Percentiles rank a stretch among this genome's conserved stretches.
Conservation (phyloP, 2,888 invertebrate genomes). For the Catocala nupta region DNA sequence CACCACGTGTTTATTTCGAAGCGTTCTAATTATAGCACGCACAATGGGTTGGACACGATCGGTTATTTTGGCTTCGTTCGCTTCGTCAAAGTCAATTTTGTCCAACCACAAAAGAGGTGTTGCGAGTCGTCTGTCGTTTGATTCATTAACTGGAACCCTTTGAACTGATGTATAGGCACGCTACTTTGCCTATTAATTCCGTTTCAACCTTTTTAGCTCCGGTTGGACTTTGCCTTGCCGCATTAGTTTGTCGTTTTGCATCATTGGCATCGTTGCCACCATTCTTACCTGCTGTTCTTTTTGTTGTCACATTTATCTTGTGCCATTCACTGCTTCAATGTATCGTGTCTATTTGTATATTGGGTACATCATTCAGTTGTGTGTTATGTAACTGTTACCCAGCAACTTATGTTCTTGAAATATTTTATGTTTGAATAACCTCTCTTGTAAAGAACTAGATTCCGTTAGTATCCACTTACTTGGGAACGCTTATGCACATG, state of each 20-base stretch:
- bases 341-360: constrained; percentile 37
- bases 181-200: constrained; percentile 70
- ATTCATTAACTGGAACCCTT: constrained; percentile 83
- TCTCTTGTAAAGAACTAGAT: constrained; percentile 35
- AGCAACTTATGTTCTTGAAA: constrained; percentile 14
- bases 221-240: constrained; percentile 46
- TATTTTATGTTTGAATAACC: constrained; percentile 13
- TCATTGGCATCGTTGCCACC: constrained; percentile 59
- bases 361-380: constrained; percentile 30
- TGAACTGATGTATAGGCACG: constrained; percentile 80
- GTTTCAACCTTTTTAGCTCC: constrained; percentile 62
- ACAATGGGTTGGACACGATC: constrained; percentile 86
- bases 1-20: constrained; percentile 86
- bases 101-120: constrained; percentile 82
- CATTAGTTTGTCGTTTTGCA: constrained; percentile 57
- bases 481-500: constrained; percentile 53
- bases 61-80: constrained; percentile 81
- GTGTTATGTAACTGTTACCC: constrained; percentile 30
- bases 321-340: constrained; percentile 52
- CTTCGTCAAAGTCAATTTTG: constrained; percentile 84
- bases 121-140: constrained; percentile 82
- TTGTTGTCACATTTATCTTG: constrained; percentile 57
- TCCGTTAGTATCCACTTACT: constrained; percentile 43
- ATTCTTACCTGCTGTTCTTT: constrained; percentile 51
- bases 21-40: constrained; percentile 83